Evolutionary conservation across 2,113 vertebrate genomes (phyloP).

Genomic region (Plestiodon gilberti): DNA sequence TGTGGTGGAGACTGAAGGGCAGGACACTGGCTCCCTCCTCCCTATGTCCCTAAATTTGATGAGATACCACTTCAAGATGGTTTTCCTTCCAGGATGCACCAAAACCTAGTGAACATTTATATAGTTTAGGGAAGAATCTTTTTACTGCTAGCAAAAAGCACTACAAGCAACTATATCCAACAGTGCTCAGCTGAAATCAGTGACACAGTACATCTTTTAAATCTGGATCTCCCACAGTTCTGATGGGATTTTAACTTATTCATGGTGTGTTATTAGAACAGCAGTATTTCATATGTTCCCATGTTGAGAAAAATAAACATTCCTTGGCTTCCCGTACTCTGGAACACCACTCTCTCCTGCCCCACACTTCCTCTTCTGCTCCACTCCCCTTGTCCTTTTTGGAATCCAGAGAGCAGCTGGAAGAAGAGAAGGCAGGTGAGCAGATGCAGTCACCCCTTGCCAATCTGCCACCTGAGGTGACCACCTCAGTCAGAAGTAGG

Average conservation of each 20-base stretch:
- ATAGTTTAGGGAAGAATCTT: background rate
- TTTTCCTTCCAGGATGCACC: background rate
- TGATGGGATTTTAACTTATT: background rate
- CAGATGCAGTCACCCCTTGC: too few relatives aligned
- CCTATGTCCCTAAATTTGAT: too few relatives aligned
- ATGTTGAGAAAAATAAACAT: background rate
- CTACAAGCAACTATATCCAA: background rate
- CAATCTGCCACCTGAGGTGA: too few relatives aligned
- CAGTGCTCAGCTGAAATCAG: background rate
- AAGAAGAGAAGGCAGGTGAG: too few relatives aligned
- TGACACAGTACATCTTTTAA: background rate
- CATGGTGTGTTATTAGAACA: background rate
- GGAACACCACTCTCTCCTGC: too few relatives aligned
- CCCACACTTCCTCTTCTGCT: too few relatives aligned
- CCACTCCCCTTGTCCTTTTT: too few relatives aligned
- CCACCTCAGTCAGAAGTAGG: background rate
- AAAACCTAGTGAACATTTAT: background rate
- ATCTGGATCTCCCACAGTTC: background rate
- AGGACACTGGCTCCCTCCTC: background rate
- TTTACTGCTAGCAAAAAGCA: background rate
- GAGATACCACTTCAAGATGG: background rate
- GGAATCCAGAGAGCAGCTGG: too few relatives aligned
- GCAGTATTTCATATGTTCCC: background rate
- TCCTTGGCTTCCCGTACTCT: too few relatives aligned
- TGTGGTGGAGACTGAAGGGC: too few relatives aligned